phyloP scores from a whole-genome alignment of 2,113 vertebrate genomes.

The Butorides virescens region DNA sequence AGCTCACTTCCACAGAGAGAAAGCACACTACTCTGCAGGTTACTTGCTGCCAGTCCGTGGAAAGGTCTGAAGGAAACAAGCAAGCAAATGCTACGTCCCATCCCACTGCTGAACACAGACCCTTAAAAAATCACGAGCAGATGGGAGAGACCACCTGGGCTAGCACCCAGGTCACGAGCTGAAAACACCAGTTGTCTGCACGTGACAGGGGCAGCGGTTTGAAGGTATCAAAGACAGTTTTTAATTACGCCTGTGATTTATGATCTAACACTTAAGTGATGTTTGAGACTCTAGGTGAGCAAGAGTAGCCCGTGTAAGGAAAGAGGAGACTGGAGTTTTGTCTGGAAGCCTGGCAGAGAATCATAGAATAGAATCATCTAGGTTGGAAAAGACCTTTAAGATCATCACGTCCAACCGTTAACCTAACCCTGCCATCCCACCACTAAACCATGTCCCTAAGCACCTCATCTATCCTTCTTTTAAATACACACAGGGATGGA shows the following conservation, averaged over 20 bases:
- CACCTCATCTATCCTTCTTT: too few relatives aligned
- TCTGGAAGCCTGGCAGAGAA: not conserved
- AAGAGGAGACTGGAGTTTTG: not conserved
- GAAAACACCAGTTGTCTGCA: not conserved
- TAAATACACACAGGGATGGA: too few relatives aligned
- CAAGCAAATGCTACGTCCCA: not conserved
- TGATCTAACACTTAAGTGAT: not conserved
- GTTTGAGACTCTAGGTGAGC: not conserved
- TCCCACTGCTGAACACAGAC: not conserved
- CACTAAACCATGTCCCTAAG: too few relatives aligned
- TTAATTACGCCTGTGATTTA: not conserved
- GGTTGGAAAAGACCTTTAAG: too few relatives aligned
- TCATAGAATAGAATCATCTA: too few relatives aligned
- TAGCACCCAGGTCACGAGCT: not conserved
- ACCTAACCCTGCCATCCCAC: too few relatives aligned
- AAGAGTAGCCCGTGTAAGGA: not conserved
- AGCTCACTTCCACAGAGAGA: not conserved
- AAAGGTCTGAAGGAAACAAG: not conserved
- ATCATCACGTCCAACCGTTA: too few relatives aligned
- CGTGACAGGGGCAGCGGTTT: not conserved
- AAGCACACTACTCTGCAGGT: not conserved
- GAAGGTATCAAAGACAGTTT: not conserved
- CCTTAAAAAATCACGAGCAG: not conserved
- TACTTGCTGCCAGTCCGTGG: not conserved
- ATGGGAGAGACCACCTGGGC: not conserved